phyloP scores from a whole-genome alignment of 2,113 vertebrate genomes.

The Ptilorrhoa leucosticta region DNA sequence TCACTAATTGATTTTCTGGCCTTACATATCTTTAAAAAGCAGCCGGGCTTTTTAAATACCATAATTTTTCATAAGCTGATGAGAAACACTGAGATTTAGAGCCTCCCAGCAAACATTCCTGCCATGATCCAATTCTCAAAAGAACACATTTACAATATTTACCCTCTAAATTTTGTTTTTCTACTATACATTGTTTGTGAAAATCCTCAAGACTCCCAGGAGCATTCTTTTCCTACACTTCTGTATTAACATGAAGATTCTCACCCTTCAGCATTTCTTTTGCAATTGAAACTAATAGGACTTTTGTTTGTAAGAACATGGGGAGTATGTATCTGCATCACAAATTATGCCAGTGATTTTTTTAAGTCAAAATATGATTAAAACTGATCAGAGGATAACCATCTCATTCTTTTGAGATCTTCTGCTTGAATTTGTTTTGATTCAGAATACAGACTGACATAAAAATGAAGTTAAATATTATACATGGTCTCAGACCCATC shows the following conservation, averaged over 20 bases:
- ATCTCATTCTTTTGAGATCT: background rate
- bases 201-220: background rate
- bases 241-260: conserved; percentile 25
- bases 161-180: conserved; percentile 8
- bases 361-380: background rate
- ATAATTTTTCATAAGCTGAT: conserved; percentile 56
- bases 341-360: background rate
- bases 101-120: background rate
- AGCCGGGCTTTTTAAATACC: conserved; percentile 35
- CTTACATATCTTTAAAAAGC: conserved; percentile 53
- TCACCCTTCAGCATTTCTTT: background rate
- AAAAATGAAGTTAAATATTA: background rate
- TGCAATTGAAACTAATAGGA: background rate
- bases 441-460: background rate
- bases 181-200: background rate
- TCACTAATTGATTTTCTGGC: conserved; percentile 63
- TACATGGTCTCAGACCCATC: background rate
- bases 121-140: background rate
- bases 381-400: background rate
- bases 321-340: background rate
- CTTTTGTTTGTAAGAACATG: background rate
- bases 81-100: conserved; percentile 56
- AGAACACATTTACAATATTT: background rate
- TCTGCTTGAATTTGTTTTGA: background rate
- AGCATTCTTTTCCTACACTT: background rate